Percentiles rank a stretch among this genome's conserved stretches.
These are phyloP conservation scores for Nestor notabilis DNA, from an alignment of 2,113 vertebrate species.

Conservation along the genomic window DNA sequence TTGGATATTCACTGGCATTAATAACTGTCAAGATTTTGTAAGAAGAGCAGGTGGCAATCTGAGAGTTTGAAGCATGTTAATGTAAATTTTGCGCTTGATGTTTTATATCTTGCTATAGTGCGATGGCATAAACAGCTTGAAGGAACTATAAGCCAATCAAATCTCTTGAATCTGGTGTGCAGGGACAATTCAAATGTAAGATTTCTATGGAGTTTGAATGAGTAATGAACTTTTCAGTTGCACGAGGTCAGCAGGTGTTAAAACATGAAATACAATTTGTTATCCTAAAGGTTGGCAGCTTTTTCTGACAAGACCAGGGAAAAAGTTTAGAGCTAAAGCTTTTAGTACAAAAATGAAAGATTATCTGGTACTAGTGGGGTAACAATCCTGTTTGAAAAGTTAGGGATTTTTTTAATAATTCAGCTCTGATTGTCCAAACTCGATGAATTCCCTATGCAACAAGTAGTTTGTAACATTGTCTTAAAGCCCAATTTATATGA, in stretches of 20 bases:
- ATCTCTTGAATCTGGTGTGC: neutral
- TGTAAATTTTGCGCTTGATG: neutral
- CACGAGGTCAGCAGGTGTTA: neutral
- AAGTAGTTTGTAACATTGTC: neutral
- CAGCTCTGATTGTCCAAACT: neutral
- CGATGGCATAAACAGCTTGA: neutral
- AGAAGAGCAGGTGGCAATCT: neutral
- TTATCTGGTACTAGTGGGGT: neutral
- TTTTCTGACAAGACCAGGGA: neutral
- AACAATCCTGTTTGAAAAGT: neutral
- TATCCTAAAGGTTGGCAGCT: neutral
- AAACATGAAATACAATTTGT: neutral
- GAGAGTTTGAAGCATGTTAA: neutral
- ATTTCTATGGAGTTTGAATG: neutral
- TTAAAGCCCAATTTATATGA: neutral
- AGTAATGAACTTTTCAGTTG: neutral
- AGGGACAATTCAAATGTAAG: neutral
- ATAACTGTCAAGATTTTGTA: neutral
- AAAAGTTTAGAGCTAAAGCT: neutral
- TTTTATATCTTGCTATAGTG: neutral
- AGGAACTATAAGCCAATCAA: neutral
- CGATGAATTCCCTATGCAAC: neutral
- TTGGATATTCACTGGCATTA: neutral
- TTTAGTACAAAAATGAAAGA: neutral
- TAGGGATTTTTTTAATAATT: neutral